Percentiles rank a stretch among this genome's conserved stretches.
These are phyloP conservation scores for Archilochus colubris DNA, from an alignment of 2,113 vertebrate species.

Conservation along the genomic window DNA sequence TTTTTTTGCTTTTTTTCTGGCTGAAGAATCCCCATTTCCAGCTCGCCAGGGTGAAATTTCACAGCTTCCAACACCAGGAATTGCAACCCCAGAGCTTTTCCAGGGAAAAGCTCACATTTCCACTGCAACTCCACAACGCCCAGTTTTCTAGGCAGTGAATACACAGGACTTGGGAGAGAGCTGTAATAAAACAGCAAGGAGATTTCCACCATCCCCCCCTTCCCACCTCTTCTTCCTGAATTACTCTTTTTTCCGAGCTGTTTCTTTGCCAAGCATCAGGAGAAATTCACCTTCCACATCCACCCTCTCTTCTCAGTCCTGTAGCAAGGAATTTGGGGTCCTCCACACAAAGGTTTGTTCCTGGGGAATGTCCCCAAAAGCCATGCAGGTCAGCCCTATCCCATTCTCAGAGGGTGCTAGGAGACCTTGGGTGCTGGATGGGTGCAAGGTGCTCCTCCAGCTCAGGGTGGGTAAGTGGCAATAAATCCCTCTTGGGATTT, in stretches of 20 bases:
- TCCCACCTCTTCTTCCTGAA: background rate
- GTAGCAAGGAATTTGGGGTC: background rate
- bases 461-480: background rate
- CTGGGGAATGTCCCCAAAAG: fast-evolving
- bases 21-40: constrained; percentile 29
- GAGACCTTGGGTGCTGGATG: background rate
- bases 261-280: background rate
- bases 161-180: background rate
- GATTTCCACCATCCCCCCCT: background rate
- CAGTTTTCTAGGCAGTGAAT: background rate
- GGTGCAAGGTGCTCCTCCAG: background rate
- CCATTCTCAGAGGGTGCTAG: background rate
- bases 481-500: background rate
- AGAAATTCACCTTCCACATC: background rate
- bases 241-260: background rate
- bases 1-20: background rate
- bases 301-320: background rate
- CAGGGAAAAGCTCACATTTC: constrained; percentile 42
- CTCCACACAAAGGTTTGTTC: background rate
- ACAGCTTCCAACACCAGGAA: background rate
- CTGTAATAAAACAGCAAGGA: background rate
- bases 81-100: constrained; percentile 40
- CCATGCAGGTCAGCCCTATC: background rate
- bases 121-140: background rate
- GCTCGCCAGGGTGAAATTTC: background rate